These are phyloP conservation scores for Alca torda DNA, from an alignment of 2,797 vertebrate genomes.

Conservation along the genomic window DNA sequence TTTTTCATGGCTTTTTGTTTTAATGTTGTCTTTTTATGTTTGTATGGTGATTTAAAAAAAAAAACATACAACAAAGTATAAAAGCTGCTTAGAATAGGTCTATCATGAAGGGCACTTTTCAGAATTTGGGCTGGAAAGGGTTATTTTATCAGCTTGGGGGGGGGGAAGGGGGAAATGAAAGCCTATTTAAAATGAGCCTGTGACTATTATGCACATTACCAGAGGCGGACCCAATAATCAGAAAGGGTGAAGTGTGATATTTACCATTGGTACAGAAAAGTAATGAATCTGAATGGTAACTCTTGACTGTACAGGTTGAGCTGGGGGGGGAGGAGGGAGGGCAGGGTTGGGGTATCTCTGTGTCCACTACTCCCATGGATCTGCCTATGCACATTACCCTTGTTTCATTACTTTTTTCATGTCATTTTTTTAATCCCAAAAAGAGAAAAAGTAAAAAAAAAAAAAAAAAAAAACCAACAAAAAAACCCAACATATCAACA, in stretches of 20 bases:
- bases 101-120: constrained; percentile 87
- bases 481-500: constrained; percentile 85
- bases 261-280: constrained; percentile 54
- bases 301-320: constrained; percentile 62
- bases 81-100: constrained; percentile 86
- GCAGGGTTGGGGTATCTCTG: constrained; percentile 59
- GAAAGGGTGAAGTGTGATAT: constrained; percentile 69
- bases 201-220: constrained; percentile 83
- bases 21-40: constrained; percentile 80
- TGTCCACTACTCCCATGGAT: constrained; percentile 71
- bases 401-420: constrained; percentile 78
- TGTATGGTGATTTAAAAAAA: constrained; percentile 79
- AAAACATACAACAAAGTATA: constrained; percentile 81
- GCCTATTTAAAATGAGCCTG: constrained; percentile 82
- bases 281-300: neutral
- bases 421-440: constrained; percentile 77
- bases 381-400: constrained; percentile 88
- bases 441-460: constrained; percentile 73
- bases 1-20: constrained; percentile 74
- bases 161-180: constrained; percentile 74
- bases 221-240: constrained; percentile 76
- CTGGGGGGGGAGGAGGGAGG: constrained; percentile 42
- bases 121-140: constrained; percentile 82
- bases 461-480: neutral
- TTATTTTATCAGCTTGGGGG: constrained; percentile 73